Evolutionary conservation across 1,140 invertebrate species (phyloP).

Genomic region (Drosophila watanabei): DNA sequence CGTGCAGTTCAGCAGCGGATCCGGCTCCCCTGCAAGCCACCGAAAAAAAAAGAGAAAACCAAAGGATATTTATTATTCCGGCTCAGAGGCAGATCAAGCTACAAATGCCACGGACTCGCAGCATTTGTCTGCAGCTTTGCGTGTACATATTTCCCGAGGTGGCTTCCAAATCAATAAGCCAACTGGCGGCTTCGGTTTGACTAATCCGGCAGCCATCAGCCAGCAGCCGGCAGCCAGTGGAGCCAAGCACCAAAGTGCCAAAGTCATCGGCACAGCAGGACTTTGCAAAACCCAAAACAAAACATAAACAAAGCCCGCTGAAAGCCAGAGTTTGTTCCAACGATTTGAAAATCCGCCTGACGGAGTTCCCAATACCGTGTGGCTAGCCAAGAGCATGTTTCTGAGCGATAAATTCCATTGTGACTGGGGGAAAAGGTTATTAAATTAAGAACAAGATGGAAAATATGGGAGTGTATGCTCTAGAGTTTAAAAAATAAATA

Average conservation of each 20-base stretch:
- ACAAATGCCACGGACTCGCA: conserved; percentile 57
- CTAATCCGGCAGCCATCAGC: conserved; percentile 19
- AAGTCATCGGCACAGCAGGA: conserved; percentile 70
- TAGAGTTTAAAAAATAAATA: neutral
- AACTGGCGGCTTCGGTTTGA: conserved; percentile 34
- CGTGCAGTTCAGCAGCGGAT: conserved; percentile 92
- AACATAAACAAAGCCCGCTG: conserved; percentile 62
- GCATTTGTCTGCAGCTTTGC: conserved; percentile 34
- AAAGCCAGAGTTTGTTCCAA: conserved; percentile 1
- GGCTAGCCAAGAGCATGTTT: conserved; percentile 1
- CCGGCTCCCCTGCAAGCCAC: conserved; percentile 89
- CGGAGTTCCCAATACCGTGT: conserved; percentile 24
- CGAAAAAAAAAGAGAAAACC: neutral
- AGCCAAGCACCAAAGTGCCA: conserved; percentile 65
- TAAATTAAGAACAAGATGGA: neutral
- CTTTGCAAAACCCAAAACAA: conserved; percentile 38
- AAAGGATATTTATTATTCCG: conserved; percentile 57
- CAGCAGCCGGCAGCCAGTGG: neutral
- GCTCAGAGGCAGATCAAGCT: conserved; percentile 41
- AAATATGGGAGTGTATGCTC: neutral
- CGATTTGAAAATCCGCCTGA: neutral
- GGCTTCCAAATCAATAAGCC: conserved; percentile 67
- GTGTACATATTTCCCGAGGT: conserved; percentile 10
- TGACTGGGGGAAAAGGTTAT: too few relatives aligned
- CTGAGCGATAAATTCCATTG: neutral